These are phyloP conservation scores for Pyxicephalus adspersus DNA, from an alignment of 2,113 vertebrate species.

Conservation along the genomic window DNA sequence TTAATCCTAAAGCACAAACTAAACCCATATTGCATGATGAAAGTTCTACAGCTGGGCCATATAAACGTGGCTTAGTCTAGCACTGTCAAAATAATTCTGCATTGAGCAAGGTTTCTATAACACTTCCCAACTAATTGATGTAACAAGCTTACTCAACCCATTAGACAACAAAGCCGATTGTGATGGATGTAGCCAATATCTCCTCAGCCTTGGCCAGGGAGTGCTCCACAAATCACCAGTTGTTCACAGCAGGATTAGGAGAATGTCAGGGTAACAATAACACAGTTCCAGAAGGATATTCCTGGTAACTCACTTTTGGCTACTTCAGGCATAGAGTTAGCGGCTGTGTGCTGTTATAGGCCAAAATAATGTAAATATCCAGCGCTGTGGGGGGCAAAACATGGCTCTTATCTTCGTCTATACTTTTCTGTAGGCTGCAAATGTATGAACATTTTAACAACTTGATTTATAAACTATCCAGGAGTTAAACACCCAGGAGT, in stretches of 20 bases:
- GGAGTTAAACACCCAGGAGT: background rate
- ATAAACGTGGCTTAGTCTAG: constrained; percentile 36
- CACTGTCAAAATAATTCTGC: constrained; percentile 39
- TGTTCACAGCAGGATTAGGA: constrained; percentile 46
- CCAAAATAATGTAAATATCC: constrained; percentile 15
- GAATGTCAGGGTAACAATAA: constrained; percentile 50
- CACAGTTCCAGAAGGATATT: constrained; percentile 21
- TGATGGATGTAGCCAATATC: constrained; percentile 44
- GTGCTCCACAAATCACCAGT: constrained; percentile 45
- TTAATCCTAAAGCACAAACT: background rate
- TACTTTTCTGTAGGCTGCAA: background rate
- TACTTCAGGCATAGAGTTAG: background rate
- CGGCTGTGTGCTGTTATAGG: background rate
- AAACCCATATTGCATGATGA: constrained; percentile 27
- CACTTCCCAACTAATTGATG: constrained; percentile 50
- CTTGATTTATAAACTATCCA: constrained; percentile 11
- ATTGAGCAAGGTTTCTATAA: constrained; percentile 38
- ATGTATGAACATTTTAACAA: background rate
- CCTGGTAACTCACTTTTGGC: constrained; percentile 17
- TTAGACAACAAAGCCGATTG: constrained; percentile 34
- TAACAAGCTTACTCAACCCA: constrained; percentile 47
- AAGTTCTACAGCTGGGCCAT: constrained; percentile 15
- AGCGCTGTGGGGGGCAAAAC: constrained; percentile 16
- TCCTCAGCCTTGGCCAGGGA: constrained; percentile 25
- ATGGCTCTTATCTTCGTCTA: constrained; percentile 7